Evolutionary conservation across 2,888 invertebrate species (phyloP), one percentile per base, ranked within the genome.

Genomic region (Conomelus anceps): DNA sequence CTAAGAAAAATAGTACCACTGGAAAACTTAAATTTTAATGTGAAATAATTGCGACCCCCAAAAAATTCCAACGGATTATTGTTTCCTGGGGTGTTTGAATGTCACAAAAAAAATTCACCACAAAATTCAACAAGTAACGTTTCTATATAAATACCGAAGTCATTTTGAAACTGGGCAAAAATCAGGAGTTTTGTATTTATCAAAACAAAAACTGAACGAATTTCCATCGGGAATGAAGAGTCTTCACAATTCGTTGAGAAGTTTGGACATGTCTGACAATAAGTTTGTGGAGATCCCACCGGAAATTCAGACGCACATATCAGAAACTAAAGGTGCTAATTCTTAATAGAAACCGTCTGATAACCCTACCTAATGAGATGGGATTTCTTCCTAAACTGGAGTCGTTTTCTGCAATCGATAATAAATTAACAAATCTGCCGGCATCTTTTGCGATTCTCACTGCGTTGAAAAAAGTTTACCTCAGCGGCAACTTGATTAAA

Each of bases 151-250:
- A n/a, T n/a, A n/a, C n/a, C n/a, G n/a, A 93, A 97, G 97, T 93
- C 99, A 99, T 93, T 96, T 98, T 92, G 98, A 98, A 93, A 99
- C 97, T 89, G 99, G 99, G 20, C 96, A 97, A 92, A 99, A 99
- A 94, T 99, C 99, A 22, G 99, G 99, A 22, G 97, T 98, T 41
- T 94, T 99, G 90, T 98, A 98, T 93, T 94, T 99, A 91, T 97
- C 98, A 3, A 95, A 97, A 92, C 95, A 95, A 90, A 97, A 97
- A 92, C 94, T 99, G 89, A 97, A 97, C 91, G 96, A 97, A 93
- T 95, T 97, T 92, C 97, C 97, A 41, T 93, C 94, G 24, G 96
- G 96, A 91, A 93, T 98, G 22, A 94, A 95, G 90, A 94, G 94
- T 89, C 94, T 97, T 88, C 95, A 95, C 22, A 94, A 95, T 91